Conservation (phyloP, 2,888 invertebrate species). For the Eristalis pertinax region DNA sequence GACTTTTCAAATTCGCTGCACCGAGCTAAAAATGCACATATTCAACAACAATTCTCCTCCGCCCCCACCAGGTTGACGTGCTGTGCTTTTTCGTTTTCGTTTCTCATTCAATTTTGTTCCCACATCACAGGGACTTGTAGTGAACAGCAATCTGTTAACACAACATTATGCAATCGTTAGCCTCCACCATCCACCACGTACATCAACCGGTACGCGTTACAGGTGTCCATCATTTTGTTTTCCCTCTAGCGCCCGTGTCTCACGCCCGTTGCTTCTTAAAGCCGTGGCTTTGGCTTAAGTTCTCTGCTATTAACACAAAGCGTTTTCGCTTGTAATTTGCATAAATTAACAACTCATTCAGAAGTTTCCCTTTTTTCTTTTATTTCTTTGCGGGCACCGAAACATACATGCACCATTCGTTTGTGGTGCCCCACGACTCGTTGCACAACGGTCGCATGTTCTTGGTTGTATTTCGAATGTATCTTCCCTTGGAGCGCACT, state of each 20-base stretch:
- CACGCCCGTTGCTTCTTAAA: not conserved
- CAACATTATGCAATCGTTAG: not conserved
- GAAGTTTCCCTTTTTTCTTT: constrained; percentile 36
- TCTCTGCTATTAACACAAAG: constrained; percentile 39
- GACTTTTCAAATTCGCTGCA: not conserved
- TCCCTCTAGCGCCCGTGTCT: not conserved
- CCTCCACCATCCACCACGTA: not conserved
- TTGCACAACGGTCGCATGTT: not conserved
- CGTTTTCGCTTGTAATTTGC: constrained; percentile 51
- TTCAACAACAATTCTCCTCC: not conserved
- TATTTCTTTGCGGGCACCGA: not conserved
- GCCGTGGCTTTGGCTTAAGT: constrained; percentile 10
- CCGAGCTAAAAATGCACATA: not conserved
- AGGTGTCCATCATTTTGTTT: not conserved
- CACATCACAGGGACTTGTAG: not conserved
- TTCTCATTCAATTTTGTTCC: not conserved
- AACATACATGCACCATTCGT: not conserved
- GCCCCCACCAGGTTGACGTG: not conserved
- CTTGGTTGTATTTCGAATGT: not conserved
- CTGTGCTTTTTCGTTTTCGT: not conserved
- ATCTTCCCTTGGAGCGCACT: not conserved
- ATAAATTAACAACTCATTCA: constrained; percentile 44
- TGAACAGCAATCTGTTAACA: not conserved
- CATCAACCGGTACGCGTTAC: not conserved
- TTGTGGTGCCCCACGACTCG: not conserved